A percentile compares a stretch with the other conserved stretches of the same genome.
Conservation (phyloP, 2,113 vertebrate genomes). For the Capreolus pygargus region DNA sequence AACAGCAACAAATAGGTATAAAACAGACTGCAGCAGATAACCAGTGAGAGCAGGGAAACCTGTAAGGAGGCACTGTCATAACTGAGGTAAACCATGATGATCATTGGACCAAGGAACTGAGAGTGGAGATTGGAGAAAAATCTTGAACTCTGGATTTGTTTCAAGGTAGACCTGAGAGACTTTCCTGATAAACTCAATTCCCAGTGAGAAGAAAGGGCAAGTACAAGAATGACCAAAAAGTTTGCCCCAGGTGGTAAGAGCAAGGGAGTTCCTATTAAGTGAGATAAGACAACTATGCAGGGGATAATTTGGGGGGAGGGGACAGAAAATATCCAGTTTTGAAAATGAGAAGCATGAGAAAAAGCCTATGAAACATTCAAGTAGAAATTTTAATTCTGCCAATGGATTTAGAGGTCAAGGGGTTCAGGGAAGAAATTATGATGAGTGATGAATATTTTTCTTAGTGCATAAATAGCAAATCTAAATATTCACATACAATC, state of each 20-base stretch:
- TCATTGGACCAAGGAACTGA: neutral
- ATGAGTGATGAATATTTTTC: neutral
- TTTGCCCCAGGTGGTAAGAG: neutral
- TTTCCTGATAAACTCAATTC: neutral
- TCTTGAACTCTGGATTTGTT: neutral
- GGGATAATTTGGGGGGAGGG: neutral
- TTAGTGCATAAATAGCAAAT: neutral
- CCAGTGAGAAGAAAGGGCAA: neutral
- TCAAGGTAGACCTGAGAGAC: neutral
- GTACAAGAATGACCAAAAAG: neutral
- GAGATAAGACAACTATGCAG: neutral
- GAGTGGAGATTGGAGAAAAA: neutral
- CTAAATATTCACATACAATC: no score
- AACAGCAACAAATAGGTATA: neutral
- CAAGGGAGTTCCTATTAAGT: neutral
- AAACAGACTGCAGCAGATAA: neutral
- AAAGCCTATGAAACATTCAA: neutral
- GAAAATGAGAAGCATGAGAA: neutral
- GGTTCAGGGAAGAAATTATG: neutral
- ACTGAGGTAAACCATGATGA: neutral
- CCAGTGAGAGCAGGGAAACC: neutral
- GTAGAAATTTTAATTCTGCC: neutral
- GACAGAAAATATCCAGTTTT: neutral
- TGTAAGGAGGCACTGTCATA: no score
- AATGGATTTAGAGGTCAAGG: neutral